Evolutionary conservation across 2,888 invertebrate species (phyloP).

Genomic region (Pseudococcus longispinus): DNA sequence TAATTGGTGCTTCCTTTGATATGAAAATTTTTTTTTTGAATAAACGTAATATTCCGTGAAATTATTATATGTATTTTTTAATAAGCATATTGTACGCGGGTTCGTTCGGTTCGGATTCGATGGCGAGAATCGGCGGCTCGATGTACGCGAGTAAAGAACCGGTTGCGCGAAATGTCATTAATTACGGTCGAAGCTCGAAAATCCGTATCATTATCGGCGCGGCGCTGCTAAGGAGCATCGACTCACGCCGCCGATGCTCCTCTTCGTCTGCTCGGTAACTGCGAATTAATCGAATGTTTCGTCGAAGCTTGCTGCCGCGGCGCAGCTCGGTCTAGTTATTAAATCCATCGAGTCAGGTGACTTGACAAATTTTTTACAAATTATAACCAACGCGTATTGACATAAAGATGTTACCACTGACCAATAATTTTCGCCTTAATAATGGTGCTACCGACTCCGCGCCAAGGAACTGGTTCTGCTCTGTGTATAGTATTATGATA

Average conservation of each 20-base stretch:
- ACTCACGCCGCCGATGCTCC: neutral
- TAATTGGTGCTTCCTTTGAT: constrained; percentile 45
- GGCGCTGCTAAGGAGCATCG: constrained; percentile 4
- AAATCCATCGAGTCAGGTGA: constrained; percentile 58
- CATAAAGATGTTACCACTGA: neutral
- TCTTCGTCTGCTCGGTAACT: neutral
- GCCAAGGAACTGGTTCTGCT: neutral
- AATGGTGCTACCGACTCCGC: neutral
- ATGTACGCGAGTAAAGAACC: neutral
- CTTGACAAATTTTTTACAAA: constrained; percentile 55
- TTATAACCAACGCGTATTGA: constrained; percentile 12
- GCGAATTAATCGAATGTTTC: constrained; percentile 27
- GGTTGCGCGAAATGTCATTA: constrained; percentile 30
- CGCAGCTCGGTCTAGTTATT: constrained; percentile 37
- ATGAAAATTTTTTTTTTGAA: constrained; percentile 25
- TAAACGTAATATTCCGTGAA: constrained; percentile 33
- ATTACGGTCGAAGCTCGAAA: constrained; percentile 6
- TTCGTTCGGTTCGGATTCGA: neutral
- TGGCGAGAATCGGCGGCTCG: neutral
- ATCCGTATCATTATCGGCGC: constrained; percentile 1
- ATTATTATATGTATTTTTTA: constrained; percentile 25
- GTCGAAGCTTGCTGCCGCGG: neutral
- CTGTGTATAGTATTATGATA: constrained; percentile 15
- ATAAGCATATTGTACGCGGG: constrained; percentile 37
- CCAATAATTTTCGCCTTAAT: constrained; percentile 25